These are phyloP conservation scores for Thelaira solivaga DNA, from an alignment of 2,888 invertebrate genomes.

Conservation along the genomic window DNA sequence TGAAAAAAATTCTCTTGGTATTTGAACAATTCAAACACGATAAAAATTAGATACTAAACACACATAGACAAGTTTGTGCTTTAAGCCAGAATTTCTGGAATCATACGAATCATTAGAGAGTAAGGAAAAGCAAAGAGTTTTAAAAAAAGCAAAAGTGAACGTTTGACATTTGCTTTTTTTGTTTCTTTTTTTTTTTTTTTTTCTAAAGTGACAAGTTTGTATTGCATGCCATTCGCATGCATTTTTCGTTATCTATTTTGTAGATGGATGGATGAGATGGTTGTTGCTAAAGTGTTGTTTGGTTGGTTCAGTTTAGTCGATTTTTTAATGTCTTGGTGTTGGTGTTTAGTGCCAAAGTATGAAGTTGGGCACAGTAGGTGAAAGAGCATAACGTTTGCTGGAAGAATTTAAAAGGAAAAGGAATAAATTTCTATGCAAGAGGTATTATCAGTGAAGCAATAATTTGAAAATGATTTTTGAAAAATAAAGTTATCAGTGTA, in stretches of 20 bases:
- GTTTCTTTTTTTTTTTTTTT: no score
- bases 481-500: no score
- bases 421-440: no score
- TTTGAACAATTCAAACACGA: no score
- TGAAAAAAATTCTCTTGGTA: not conserved
- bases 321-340: not conserved
- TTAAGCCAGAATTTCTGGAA: conserved; percentile 5
- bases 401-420: no score
- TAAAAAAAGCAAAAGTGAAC: conserved; percentile 31
- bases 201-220: conserved; percentile 52
- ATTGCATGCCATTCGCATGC: not conserved
- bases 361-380: no score
- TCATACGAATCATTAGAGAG: not conserved
- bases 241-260: not conserved
- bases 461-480: no score
- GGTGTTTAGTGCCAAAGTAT: no score
- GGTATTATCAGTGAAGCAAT: no score
- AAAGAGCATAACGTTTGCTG: no score
- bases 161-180: conserved; percentile 57
- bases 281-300: not conserved
- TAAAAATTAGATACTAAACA: no score
- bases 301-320: conserved; percentile 2
- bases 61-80: no score
- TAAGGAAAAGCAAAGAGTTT: not conserved
- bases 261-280: conserved; percentile 2